Conservation (phyloP, 2,888 invertebrate species). For the Silvanus unidentatus region DNA sequence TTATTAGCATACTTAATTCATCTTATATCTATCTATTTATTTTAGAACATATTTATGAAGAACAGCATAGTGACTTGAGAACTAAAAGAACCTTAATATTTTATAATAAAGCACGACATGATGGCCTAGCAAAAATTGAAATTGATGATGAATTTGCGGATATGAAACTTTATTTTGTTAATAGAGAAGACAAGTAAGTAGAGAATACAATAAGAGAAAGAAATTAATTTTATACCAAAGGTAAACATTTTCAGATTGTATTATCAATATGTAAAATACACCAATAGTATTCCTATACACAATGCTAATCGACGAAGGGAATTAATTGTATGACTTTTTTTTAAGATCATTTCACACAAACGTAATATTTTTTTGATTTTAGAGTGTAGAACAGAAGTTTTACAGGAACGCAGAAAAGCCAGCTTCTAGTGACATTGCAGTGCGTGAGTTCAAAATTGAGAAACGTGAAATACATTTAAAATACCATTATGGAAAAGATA, state of each 20-base stretch:
- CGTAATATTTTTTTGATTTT: constrained; percentile 6
- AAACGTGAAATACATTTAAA: constrained; percentile 57
- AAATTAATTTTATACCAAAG: too few species aligned
- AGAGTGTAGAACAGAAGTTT: constrained; percentile 46
- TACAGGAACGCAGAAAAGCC: constrained; percentile 52
- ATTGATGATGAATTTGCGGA: constrained; percentile 45
- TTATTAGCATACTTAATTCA: constrained; percentile 12
- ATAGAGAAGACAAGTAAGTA: constrained; percentile 29
- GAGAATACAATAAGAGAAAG: too few species aligned
- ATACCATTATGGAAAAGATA: constrained; percentile 58
- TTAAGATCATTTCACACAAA: too few species aligned
- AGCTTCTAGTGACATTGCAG: constrained; percentile 58
- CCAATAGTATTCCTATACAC: background rate
- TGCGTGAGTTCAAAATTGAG: constrained; percentile 57
- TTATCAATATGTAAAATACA: constrained; percentile 2
- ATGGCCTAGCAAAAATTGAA: constrained; percentile 60
- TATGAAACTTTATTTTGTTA: constrained; percentile 23
- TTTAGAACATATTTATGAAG: constrained; percentile 41
- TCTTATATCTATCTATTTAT: constrained; percentile 8
- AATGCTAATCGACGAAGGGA: too few species aligned
- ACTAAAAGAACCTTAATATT: constrained; percentile 48
- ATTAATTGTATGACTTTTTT: too few species aligned
- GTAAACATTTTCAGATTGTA: constrained; percentile 6
- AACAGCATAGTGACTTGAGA: constrained; percentile 28
- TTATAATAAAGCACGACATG: constrained; percentile 58